Evolutionary conservation across 2,888 invertebrate species (phyloP).

Genomic region (Drosophila formosana): DNA sequence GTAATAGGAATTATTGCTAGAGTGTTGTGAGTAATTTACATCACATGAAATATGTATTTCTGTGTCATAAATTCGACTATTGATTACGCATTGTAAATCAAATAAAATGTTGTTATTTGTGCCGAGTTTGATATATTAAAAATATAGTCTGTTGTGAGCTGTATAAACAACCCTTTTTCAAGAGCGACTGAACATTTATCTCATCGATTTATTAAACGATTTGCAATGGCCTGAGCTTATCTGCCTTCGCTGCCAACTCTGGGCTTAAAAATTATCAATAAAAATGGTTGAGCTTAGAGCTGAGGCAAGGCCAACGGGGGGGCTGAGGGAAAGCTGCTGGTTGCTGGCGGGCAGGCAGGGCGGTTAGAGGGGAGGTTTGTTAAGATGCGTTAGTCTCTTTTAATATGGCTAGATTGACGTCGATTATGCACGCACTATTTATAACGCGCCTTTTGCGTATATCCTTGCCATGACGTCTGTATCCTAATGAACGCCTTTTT

Average conservation of each 20-base stretch:
- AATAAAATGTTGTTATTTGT: not conserved
- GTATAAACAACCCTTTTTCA: slow-evolving; percentile 7
- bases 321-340: not conserved
- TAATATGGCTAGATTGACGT: slow-evolving; percentile 80
- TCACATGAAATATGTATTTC: not conserved
- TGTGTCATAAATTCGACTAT: not conserved
- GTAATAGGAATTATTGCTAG: not conserved
- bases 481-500: slow-evolving; percentile 71
- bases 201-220: slow-evolving; percentile 17
- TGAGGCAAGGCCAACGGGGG: not conserved
- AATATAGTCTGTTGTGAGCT: not conserved
- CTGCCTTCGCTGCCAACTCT: slow-evolving; percentile 21
- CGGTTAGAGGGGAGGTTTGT: not conserved
- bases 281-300: slow-evolving; percentile 12
- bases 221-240: slow-evolving; percentile 14
- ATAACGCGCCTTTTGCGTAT: slow-evolving; percentile 67
- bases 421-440: slow-evolving; percentile 81
- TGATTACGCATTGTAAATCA: not conserved
- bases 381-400: slow-evolving; percentile 68
- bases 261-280: slow-evolving; percentile 51
- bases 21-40: not conserved
- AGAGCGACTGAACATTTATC: slow-evolving; percentile 4
- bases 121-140: not conserved
- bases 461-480: slow-evolving; percentile 75
- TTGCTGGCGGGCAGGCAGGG: not conserved